Base-by-base conservation (phyloP, 2,888 invertebrate species). In the Carabus problematicus region DNA sequence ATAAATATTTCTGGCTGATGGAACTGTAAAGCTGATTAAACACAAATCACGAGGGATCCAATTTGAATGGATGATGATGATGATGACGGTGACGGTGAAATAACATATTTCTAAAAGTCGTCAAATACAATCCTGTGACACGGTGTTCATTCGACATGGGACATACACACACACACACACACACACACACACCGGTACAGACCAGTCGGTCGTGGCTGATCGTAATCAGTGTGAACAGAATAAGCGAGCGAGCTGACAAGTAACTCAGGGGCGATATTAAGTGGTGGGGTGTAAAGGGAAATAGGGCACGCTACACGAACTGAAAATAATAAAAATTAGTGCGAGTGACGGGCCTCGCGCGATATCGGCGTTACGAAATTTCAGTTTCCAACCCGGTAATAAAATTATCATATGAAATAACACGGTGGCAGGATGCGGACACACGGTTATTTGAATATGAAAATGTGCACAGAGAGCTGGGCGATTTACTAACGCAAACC, bases 381-480 rank as follows among this genome's bases (percentile, higher is more conserved):
- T 64, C 52, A 52, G 42, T 54, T 64, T 64, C 41, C 63, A 64
- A 64, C 52, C 18, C 63, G 54, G 52, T 64, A 64, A 64, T 64
- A 55, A 64, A 54, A 64, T 64, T 64, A 64, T 64, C 63, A 64
- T 64, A 64, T 64, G 63, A 64, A 64, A 64, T 64, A 64, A 64
- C 62, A 49, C 43, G 41, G 42, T 41, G 52, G 40, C 63, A 54
- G 54, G 54, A 54, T 64, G 54, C 63, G n/a, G 41, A 56, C 12
- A 56, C 56, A 39, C 39, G 12, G 56, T 56, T 56, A 64, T 64
- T 64, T 64, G 63, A 64, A 64, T 64, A 64, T 64, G 63, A 64
- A 60, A 64, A 63, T 63, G 52, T 63, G 54, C 19, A 63, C 49
- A 39, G 12, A 63, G 40, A 59, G 45, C 43, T 60, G 42, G 16